Base-by-base conservation (phyloP, 2,113 vertebrate genomes). In the Podocnemis expansa region DNA sequence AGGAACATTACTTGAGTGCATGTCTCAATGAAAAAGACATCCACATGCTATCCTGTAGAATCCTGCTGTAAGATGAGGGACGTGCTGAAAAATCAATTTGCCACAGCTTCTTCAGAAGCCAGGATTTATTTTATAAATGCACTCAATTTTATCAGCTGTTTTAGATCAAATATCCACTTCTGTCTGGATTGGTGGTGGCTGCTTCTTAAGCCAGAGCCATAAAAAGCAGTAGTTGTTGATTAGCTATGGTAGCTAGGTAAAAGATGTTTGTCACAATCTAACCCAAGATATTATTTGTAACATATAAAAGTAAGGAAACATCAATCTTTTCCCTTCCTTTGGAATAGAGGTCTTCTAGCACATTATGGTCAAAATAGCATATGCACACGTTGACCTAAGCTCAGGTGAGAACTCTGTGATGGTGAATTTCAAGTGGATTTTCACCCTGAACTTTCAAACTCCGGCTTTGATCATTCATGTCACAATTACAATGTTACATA, bases 41-140 rank as follows among this genome's bases (percentile, higher is more conserved):
- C 94, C 89, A 29, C 58, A 78, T 86, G 97, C 70, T 54, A 9
- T 89, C 78, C 88, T 27, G 51, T 12, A 47, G 84, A 93, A 93
- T 93, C 95, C 93, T 95, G 52, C 70, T 83, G 63, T 89, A 92
- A 96, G 94, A 88, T 93, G 78, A 83, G 4, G 7, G 85, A 97
- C 95, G 94, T 87, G 84, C 86, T 2, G 2, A 95, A 95, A 96
- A 97, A 95, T 95, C 95, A 89, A 95, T 96, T 95, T 97, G 94
- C 95, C 93, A 91, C 92, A 84, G 91, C 95, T 95, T 96, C 94
- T 90, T 97, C 43, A 22, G 94, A 97, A 97, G 93, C 89, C 85
- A 49, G 67, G 81, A 90, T 95, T 96, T 96, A 89, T 94, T 89
- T 94, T 96, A 90, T 79, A 89, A 95, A 92, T 80, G 54, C 7